These are phyloP conservation scores for Apodemus agrarius DNA, from an alignment of 2,797 vertebrate species.

Conservation along the genomic window DNA sequence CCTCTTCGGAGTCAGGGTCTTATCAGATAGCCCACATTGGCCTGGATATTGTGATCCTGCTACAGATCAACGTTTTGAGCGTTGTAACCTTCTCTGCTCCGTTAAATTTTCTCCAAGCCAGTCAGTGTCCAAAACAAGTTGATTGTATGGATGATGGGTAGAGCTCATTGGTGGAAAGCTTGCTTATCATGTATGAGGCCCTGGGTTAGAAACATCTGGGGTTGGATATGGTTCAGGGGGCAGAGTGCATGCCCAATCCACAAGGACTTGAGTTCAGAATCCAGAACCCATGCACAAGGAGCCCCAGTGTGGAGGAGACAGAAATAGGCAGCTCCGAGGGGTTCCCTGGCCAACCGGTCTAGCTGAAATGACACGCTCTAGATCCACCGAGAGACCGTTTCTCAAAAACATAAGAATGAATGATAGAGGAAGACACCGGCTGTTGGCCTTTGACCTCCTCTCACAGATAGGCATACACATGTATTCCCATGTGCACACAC, in stretches of 20 bases:
- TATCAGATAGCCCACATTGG: not conserved
- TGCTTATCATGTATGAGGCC: not conserved
- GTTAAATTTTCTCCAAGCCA: not conserved
- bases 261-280: not conserved
- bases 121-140: slow-evolving; percentile 14
- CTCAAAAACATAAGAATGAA: not conserved
- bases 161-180: not conserved
- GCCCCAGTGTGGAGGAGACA: not conserved
- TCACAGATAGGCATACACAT: not conserved
- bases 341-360: no score
- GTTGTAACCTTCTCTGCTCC: no score
- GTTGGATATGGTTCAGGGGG: not conserved
- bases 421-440: not conserved
- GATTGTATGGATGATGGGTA: not conserved
- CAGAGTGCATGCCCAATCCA: not conserved
- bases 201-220: not conserved
- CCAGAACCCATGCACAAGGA: not conserved
- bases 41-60: not conserved
- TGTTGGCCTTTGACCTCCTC: not conserved
- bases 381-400: not conserved
- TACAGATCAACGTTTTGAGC: not conserved
- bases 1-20: not conserved
- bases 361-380: not conserved
- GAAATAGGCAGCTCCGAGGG: not conserved
- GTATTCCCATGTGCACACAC: not conserved